Evolutionary conservation across 2,888 invertebrate genomes (phyloP), one percentile per base, ranked within the genome.

Genomic region (Thereva nobilitata): DNA sequence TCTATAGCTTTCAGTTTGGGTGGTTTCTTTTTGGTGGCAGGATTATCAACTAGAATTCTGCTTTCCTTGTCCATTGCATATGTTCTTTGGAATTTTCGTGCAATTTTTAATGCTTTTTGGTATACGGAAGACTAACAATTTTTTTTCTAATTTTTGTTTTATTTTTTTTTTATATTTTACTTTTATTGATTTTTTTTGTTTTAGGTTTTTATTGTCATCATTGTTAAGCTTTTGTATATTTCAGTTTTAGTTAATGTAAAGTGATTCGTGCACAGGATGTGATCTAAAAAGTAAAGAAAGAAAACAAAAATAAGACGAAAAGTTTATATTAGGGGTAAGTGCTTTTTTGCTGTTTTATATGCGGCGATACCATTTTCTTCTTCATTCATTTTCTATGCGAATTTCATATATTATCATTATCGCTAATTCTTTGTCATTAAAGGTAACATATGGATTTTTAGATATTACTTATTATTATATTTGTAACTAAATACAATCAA

Each of bases 1-100:
- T 80, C 79, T 67, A 79, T 78, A 68, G 79, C 75, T 75, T 78
- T 80, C 72, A 82, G 75, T 77, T 81, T 82, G 74, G 81, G 81
- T 70, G 80, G 80, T 67, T 78, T 80, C 73, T 78, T 79, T 67
- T 78, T 80, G n/a, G 77, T 77, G 66, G 77, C 79, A 64, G 78
- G 78, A 75, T 79, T 78, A 70, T 79, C 79, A 74, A 80, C 41
- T 47, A 68, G 54, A 55, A 50, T 66, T 66, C 47, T 68, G 55
- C 50, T 68, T 65, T 67, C 67, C 55, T 67, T 67, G 44, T 67
- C 66, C 66, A 67, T 70, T 66, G 54, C 37, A 41, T 37, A 37
- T 55, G 40, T 50, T 49, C 47, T 40, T 49, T 63, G 38, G 5
- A 49, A n/a, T 35, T 66, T 63, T 41, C 55, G 42, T 52, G 23